Percentiles rank a stretch among this genome's conserved stretches.
Evolutionary conservation across 2,113 vertebrate genomes (phyloP).

Genomic region (Syngnathus typhle): DNA sequence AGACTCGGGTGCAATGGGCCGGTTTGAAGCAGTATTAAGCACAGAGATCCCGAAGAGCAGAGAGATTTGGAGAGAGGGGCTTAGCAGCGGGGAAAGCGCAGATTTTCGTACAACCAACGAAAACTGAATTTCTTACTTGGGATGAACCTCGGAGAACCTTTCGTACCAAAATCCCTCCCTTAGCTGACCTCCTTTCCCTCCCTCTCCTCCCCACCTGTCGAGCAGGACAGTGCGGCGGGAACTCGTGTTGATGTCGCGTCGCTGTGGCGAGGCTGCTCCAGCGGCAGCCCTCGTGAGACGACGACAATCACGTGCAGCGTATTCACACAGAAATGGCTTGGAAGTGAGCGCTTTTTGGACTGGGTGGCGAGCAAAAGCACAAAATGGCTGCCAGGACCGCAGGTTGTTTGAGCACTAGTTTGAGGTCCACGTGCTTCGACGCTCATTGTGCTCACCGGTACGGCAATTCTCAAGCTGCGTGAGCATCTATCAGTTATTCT

Average conservation of each 20-base stretch:
- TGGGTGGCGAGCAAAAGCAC: constrained; percentile 57
- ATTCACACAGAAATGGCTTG: constrained; percentile 33
- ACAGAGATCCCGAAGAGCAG: constrained; percentile 38
- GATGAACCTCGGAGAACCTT: constrained; percentile 49
- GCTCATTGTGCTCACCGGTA: too few relatives aligned
- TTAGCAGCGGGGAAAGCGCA: constrained; percentile 51
- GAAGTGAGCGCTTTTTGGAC: constrained; percentile 34
- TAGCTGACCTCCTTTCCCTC: constrained; percentile 60
- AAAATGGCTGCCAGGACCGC: constrained; percentile 34
- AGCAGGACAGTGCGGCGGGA: not conserved
- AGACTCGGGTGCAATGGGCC: not conserved
- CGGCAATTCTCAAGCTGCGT: not conserved
- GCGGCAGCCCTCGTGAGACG: constrained; percentile 4
- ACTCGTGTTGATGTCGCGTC: not conserved
- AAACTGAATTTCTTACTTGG: constrained; percentile 59
- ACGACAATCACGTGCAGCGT: constrained; percentile 1
- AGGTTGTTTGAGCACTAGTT: not conserved
- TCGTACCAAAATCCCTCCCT: constrained; percentile 61
- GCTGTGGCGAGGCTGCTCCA: constrained; percentile 9
- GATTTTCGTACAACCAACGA: constrained; percentile 49
- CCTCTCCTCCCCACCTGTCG: constrained; percentile 30
- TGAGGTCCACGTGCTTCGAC: not conserved
- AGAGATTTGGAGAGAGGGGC: constrained; percentile 37
- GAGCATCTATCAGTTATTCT: not conserved
- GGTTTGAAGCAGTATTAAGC: constrained; percentile 53